Percentiles rank a stretch among this genome's conserved stretches.
Evolutionary conservation across 2,888 invertebrate species (phyloP).

Genomic region (Acleris literana): DNA sequence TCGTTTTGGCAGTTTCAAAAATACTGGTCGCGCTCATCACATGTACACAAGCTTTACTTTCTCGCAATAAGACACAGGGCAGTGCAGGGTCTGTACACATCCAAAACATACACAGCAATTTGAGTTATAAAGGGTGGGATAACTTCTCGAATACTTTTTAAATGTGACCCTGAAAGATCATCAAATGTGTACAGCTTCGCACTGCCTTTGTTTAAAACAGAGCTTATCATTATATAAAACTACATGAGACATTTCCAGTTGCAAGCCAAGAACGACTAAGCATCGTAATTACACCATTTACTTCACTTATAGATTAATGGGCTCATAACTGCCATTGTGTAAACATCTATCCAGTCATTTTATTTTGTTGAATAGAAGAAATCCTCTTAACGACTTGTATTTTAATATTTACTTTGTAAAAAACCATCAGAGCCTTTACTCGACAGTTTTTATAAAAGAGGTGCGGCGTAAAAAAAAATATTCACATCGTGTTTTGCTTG

Average conservation of each 20-base stretch:
- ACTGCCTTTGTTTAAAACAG: constrained; percentile 14
- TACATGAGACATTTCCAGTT: constrained; percentile 22
- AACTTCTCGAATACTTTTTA: background rate
- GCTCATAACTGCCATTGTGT: too few relatives aligned
- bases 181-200: constrained; percentile 6
- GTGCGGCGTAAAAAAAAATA: too few relatives aligned
- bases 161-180: background rate
- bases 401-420: too few relatives aligned
- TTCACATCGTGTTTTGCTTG: too few relatives aligned
- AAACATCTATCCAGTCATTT: too few relatives aligned
- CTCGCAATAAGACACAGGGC: constrained; percentile 13
- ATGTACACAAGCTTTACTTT: constrained; percentile 68
- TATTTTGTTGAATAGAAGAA: too few relatives aligned
- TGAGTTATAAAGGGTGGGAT: background rate
- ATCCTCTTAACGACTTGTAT: too few relatives aligned
- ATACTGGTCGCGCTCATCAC: constrained; percentile 77
- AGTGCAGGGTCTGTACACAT: constrained; percentile 11
- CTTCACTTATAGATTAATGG: background rate
- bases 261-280: constrained; percentile 23
- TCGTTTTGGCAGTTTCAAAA: constrained; percentile 73
- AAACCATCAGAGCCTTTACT: too few relatives aligned
- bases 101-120: background rate
- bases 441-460: too few relatives aligned
- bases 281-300: background rate
- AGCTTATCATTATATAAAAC: constrained; percentile 26